Evolutionary conservation across 2,113 vertebrate genomes (phyloP), one percentile per base, ranked within the genome.

Genomic region (Pelusios castaneus): DNA sequence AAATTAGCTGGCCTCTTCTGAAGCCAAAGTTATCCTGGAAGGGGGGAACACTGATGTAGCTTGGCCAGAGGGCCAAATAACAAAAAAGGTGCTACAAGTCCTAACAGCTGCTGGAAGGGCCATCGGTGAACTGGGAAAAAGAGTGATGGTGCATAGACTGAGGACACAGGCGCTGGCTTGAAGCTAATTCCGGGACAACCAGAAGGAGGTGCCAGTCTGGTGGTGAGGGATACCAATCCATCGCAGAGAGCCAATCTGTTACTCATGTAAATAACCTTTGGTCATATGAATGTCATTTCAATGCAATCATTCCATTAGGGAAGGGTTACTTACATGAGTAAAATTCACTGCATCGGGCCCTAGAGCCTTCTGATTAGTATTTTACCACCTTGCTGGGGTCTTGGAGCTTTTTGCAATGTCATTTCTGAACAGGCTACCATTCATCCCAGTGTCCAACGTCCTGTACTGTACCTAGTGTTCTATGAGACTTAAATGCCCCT

Each of bases 231-330:
- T 51, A 14, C 51, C 5, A 52, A 52, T 52, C 51, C 3, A 47
- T 47, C 47, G n/a, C 10, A 12, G 49, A 3, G 49, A 86, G 3
- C 27, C 80, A 54, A 9, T 31, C 12, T 4, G 31, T 78, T 43
- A 34, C 41, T 63, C 27, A 84, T 84, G 82, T 47, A 11, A 81
- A 10, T 58, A 82, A 41, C 0, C 0, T 34, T 90, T 63, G 82
- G 24, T 60, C 67, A 55, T 34, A 19, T 45, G 11, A 85, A 34
- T 27, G 43, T 38, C 19, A 9, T n/a, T 51, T 79, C 11, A 5
- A 24, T 88, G n/a, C 58, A 91, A n/a, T 38, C 87, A 0, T 90
- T 94, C 87, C 29, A 12, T 25, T 63, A 38, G 79, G 14, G 55
- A 84, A 22, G 19, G 63, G 5, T n/a, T 70, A 38, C 19, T 70